These are phyloP conservation scores for Umimayanthus chanpuru DNA, from an alignment of 92 coral and sea anemone species.

Conservation along the genomic window DNA sequence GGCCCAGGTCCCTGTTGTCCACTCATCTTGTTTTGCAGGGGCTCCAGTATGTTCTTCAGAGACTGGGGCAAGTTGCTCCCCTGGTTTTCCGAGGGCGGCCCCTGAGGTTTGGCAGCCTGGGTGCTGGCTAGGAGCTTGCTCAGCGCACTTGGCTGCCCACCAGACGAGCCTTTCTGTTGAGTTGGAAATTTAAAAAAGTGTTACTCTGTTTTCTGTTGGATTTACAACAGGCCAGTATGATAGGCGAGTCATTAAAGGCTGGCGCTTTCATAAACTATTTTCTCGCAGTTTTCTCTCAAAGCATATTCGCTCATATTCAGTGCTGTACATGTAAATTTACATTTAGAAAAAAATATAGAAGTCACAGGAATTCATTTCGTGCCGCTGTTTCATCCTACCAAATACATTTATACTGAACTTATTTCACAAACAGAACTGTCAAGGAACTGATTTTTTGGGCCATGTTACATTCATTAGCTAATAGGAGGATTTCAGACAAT, in stretches of 20 bases:
- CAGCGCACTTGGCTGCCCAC: constrained; percentile 62
- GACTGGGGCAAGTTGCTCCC: constrained; percentile 57
- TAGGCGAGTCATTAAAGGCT: background rate
- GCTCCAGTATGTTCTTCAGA: constrained; percentile 73
- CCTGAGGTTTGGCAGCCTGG: constrained; percentile 56
- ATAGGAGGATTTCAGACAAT: no score
- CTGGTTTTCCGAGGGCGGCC: constrained; percentile 54
- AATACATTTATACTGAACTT: no score
- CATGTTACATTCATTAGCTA: no score
- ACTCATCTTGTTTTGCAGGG: constrained; percentile 66
- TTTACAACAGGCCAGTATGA: no score
- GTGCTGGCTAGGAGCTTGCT: constrained; percentile 54
- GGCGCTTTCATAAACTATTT: background rate
- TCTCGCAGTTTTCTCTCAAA: background rate
- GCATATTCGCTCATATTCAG: no score
- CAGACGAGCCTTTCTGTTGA: constrained; percentile 46
- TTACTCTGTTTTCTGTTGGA: background rate
- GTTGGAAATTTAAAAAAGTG: background rate
- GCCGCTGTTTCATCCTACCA: no score
- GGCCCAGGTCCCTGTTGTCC: constrained; percentile 65
- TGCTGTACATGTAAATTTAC: no score
- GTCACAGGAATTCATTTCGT: no score
- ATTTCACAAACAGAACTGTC: no score
- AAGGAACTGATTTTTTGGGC: no score
- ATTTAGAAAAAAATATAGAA: no score